Evolutionary conservation across 92 coral and sea anemone genomes (phyloP), one percentile per base, ranked within the genome.

Genomic region (Bergia puertoricense): DNA sequence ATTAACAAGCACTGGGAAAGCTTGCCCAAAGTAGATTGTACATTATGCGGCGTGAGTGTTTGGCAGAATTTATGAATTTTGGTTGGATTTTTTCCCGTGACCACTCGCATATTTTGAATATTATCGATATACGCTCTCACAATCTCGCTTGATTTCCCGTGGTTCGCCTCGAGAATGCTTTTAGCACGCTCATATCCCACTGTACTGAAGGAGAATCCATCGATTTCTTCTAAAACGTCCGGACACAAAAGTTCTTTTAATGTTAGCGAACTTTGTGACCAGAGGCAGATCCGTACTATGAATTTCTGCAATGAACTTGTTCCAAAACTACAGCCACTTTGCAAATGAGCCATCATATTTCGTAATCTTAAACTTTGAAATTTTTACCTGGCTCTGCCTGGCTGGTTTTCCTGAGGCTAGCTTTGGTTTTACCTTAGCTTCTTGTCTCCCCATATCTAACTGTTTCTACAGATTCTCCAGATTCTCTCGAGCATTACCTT

Each of bases 11-110:
- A 89, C 42, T 85, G 90, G 13, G 92, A 89, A 37, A 81, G 48
- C 73, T 85, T 85, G 6, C 88, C 88, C 59, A 91, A 81, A 37
- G 94, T 91, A 30, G 92, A 89, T 82, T 91, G 93, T 51, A 91
- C 88, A 56, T 91, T 91, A 72, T 80, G 89, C 65, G 74, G 74
- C 41, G 30, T 30, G 30, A 91, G 89, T 65, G 91, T 85, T 74
- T 79, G 88, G 80, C 71, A 89, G 76, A 91, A 91, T 73, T 74
- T 51, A 54, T 91, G 89, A 38, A 91, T 77, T 84, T 91, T 91
- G 62, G 85, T 43, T 30, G 93, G 69, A 36, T 91, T 38, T 41
- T 92, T 18, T 74, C 89, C 91, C 66, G 56, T 76, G 36, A 91
- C 56, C 7, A 85, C 85, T 76, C 89, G 89, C 56, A 91, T 73